Evolutionary conservation across 2,888 invertebrate genomes (phyloP).

Genomic region (Aphidius colemani): DNA sequence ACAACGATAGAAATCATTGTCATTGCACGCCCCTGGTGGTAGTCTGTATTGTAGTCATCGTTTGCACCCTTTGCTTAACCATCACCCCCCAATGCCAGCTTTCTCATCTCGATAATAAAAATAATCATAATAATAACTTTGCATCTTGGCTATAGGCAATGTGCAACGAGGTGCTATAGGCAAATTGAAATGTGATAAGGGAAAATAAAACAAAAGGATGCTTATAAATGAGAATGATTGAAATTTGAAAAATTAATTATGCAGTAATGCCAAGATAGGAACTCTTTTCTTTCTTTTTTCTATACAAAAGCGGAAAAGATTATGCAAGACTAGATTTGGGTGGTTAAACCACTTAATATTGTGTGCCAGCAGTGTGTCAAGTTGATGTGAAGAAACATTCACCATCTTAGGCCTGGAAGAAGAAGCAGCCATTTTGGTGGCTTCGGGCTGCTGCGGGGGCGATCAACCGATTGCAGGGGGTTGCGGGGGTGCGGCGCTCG

Average conservation of each 20-base stretch:
- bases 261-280: background rate
- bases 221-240: too few species aligned
- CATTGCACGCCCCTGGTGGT: conserved; percentile 22
- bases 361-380: background rate
- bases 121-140: too few species aligned
- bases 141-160: too few species aligned
- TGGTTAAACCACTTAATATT: background rate
- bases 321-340: background rate
- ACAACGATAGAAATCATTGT: conserved; percentile 18
- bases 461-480: conserved; percentile 45
- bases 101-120: too few species aligned
- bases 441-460: conserved; percentile 44
- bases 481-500: conserved; percentile 53
- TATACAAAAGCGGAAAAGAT: background rate
- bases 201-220: background rate
- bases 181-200: background rate
- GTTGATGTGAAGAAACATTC: conserved; percentile 21
- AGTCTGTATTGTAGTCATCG: conserved; percentile 9
- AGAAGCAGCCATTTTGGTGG: conserved; percentile 57
- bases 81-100: background rate
- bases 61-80: background rate
- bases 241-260: too few species aligned
- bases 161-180: background rate
- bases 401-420: conserved; percentile 34
- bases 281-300: background rate